Evolutionary conservation across 2,888 invertebrate species (phyloP).

Genomic region (Sarcophaga carnaria): DNA sequence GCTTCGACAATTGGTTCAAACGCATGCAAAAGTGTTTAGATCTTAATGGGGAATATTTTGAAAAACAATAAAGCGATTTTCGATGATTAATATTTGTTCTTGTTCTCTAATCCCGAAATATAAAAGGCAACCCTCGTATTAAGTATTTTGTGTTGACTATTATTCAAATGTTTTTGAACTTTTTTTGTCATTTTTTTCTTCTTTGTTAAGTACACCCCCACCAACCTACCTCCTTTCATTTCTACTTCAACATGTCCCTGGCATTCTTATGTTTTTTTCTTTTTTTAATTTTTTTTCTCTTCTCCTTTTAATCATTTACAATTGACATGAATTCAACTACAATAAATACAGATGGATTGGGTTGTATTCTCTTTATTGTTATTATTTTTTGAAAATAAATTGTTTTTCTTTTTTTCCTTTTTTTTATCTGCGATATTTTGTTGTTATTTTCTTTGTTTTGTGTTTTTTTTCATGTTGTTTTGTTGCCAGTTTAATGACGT

Average conservation of each 20-base stretch:
- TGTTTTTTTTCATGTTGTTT: slow-evolving; percentile 5
- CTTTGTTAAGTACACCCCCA: too few species aligned
- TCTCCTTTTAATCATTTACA: slow-evolving; percentile 31
- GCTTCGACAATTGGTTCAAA: too few species aligned
- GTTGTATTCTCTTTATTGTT: slow-evolving; percentile 6
- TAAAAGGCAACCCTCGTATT: too few species aligned
- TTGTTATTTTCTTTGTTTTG: not conserved
- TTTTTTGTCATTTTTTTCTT: not conserved
- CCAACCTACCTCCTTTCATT: not conserved
- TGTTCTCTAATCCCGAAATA: too few species aligned
- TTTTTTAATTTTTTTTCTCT: not conserved
- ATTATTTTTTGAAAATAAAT: not conserved
- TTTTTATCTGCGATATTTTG: not conserved
- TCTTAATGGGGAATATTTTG: too few species aligned
- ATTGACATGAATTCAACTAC: slow-evolving; percentile 27
- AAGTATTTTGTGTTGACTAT: not conserved
- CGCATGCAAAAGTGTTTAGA: too few species aligned
- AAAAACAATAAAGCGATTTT: too few species aligned
- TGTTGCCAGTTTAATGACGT: slow-evolving; percentile 40
- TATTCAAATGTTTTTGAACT: slow-evolving; percentile 38
- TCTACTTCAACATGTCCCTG: not conserved
- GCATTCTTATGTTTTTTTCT: too few species aligned
- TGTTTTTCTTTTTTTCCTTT: not conserved
- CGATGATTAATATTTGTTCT: too few species aligned
- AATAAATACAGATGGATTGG: slow-evolving; percentile 27